Percentiles rank a stretch among this genome's conserved stretches.
These are phyloP conservation scores for Cyprichromis sp. DNA, from an alignment of 2,113 vertebrate genomes.

Conservation along the genomic window DNA sequence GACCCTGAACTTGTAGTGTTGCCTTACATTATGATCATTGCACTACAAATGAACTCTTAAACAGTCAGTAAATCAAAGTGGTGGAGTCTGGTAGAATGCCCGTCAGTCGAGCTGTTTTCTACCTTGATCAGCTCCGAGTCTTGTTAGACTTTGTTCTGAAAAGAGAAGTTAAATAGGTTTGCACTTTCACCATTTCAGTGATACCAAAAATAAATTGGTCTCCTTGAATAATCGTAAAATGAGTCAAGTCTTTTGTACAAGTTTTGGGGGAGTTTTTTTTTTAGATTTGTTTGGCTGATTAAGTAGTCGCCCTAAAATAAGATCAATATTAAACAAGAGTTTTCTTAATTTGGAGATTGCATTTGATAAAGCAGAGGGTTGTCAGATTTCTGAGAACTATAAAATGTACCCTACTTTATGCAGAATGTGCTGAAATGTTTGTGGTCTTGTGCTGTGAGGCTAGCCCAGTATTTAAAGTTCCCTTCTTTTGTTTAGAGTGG, in stretches of 20 bases:
- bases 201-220: neutral
- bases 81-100: neutral
- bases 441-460: neutral
- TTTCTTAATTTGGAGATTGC: neutral
- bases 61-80: conserved; percentile 4
- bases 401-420: neutral
- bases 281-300: neutral
- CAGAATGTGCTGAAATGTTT: neutral
- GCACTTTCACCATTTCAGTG: neutral
- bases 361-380: neutral
- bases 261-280: neutral
- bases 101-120: neutral
- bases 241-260: neutral
- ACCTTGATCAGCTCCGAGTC: neutral
- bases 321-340: neutral
- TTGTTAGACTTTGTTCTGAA: neutral
- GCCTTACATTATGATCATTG: neutral
- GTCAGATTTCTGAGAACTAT: neutral
- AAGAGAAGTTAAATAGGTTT: neutral
- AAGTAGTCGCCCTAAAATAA: neutral
- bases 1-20: neutral
- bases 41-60: neutral
- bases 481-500: neutral
- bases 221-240: neutral
- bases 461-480: neutral